phyloP scores from a whole-genome alignment of 2,797 vertebrate species.

The Phalanger gymnotis region DNA sequence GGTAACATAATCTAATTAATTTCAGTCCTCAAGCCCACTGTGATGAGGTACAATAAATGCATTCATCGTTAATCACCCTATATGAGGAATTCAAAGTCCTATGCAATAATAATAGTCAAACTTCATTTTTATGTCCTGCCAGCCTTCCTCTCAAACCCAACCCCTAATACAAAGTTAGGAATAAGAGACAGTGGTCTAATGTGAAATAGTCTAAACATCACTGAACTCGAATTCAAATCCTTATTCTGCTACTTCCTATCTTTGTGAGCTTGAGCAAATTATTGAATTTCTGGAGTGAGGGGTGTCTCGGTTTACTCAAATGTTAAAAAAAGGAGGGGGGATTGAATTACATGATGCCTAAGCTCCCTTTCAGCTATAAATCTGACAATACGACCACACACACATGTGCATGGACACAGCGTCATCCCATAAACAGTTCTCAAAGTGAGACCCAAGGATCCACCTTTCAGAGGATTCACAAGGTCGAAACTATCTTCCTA shows the following conservation, averaged over 20 bases:
- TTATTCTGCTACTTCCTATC: not conserved
- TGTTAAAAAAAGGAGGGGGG: not conserved
- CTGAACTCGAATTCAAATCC: not conserved
- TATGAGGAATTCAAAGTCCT: not conserved
- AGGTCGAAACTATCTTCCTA: not conserved
- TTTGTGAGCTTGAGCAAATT: not conserved
- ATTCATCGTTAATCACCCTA: not conserved
- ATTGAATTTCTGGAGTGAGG: not conserved
- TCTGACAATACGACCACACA: not conserved
- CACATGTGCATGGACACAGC: not conserved
- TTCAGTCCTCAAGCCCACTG: not conserved
- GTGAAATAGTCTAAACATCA: not conserved
- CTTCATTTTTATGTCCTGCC: not conserved
- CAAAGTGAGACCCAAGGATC: not conserved
- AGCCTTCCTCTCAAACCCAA: not conserved
- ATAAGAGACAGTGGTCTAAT: not conserved
- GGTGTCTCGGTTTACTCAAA: not conserved
- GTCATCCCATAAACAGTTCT: not conserved
- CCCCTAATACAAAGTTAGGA: not conserved
- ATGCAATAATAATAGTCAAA: not conserved
- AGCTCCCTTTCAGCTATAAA: not conserved
- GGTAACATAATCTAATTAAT: not conserved
- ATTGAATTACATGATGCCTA: not conserved
- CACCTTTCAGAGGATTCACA: not conserved
- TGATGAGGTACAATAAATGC: not conserved